Evolutionary conservation across 2,888 invertebrate genomes (phyloP).

Genomic region (Lampropteryx suffumata): DNA sequence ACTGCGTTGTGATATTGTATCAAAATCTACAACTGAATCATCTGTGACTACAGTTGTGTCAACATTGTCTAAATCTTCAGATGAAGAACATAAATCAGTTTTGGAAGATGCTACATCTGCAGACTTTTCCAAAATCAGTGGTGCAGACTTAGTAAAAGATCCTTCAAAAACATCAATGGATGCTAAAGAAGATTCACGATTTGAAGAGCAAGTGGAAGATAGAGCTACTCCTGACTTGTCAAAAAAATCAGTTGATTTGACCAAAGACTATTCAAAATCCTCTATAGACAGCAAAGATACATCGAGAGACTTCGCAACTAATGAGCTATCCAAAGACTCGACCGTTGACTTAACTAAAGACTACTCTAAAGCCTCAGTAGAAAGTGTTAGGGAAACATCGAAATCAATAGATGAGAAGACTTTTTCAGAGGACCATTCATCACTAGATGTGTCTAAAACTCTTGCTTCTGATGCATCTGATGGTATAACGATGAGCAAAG

Average conservation of each 20-base stretch:
- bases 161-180: conserved; percentile 72
- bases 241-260: conserved; percentile 73
- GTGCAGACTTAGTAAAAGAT: conserved; percentile 72
- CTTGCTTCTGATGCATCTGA: conserved; percentile 77
- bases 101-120: conserved; percentile 75
- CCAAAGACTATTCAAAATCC: conserved; percentile 77
- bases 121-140: conserved; percentile 75
- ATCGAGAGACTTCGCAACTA: conserved; percentile 76
- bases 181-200: conserved; percentile 64
- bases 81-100: conserved; percentile 73
- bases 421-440: conserved; percentile 77
- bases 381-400: conserved; percentile 74
- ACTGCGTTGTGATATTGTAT: conserved; percentile 62
- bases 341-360: conserved; percentile 74
- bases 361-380: conserved; percentile 73
- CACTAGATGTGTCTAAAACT: conserved; percentile 75
- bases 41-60: conserved; percentile 76
- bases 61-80: conserved; percentile 74
- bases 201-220: conserved; percentile 67
- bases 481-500: conserved; percentile 65
- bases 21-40: conserved; percentile 77
- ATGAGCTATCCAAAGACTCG: conserved; percentile 77
- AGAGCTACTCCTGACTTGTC: conserved; percentile 74
- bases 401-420: conserved; percentile 77
- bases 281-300: conserved; percentile 79